Conservation (phyloP, 2,888 invertebrate genomes). For the Nephrotoma flavescens region DNA sequence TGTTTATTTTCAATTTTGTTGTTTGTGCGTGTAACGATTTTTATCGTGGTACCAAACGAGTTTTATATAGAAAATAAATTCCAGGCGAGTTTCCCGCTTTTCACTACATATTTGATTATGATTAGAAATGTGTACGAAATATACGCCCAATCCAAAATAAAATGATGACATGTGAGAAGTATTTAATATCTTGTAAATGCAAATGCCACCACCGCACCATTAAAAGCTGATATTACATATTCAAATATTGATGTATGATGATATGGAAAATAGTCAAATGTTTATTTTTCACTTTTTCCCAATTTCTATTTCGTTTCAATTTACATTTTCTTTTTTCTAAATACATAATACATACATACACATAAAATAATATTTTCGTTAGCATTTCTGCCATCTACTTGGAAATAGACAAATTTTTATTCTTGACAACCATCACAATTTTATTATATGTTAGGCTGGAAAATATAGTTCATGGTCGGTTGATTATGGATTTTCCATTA, state of each 20-base stretch:
- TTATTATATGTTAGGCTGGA: not conserved
- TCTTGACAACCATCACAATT: not conserved
- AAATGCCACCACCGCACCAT: not conserved
- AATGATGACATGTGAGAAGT: not conserved
- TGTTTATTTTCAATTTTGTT: not conserved
- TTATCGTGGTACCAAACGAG: not conserved
- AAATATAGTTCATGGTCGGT: not conserved
- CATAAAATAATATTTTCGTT: not conserved
- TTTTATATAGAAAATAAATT: not conserved
- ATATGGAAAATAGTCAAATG: not conserved
- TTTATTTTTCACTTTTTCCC: not conserved
- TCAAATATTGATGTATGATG: not conserved
- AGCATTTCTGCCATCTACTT: not conserved
- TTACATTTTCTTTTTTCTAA: not conserved
- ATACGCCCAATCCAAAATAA: not conserved
- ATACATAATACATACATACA: not conserved
- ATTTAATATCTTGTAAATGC: not conserved
- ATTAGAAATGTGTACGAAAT: not conserved
- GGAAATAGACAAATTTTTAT: not conserved
- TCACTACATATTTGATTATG: not conserved
- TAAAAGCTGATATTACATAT: not conserved
- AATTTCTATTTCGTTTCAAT: not conserved
- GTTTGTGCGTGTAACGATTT: not conserved
- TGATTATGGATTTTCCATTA: not conserved
- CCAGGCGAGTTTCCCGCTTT: not conserved